Base-by-base conservation (phyloP, 1,140 invertebrate genomes). In the Andricus grossulariae region DNA sequence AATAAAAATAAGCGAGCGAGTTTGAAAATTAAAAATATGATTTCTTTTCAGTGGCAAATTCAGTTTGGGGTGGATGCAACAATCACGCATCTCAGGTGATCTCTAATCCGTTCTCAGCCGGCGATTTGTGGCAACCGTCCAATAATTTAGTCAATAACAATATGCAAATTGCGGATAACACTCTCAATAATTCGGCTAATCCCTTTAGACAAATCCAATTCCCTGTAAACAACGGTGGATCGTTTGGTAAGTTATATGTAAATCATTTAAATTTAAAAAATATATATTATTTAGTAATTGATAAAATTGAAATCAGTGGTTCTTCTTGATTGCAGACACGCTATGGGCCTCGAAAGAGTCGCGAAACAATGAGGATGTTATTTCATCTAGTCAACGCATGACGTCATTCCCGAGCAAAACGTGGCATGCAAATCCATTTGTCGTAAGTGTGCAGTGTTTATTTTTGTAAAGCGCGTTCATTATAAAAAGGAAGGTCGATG, bases 401-500 rank as follows among this genome's bases (percentile, higher is more conserved):
- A 88, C 90, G 74, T 84, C 88, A 76, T 84, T 90, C 79, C 83
- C 90, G 50, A 88, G 88, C 71, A 92, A 90, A 88, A 85, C 88
- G 21, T 92, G 90, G 90, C 90, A 89, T 74, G 90, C 89, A 73
- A 92, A 92, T 86, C 90, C 91, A 78, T 92, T 92, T 82, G 87
- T 88, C 85, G 91, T 91, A 84, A 85, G 82, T 79, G 72, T 21
- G n/a, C 76, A 79, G 71, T 75, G 70, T 74, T 50, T 78, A 60
- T 39, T 15, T 39, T 66, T 49, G 15, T 32, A 74, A 8, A 71
- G 16, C 50, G 21, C 25, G 49, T 25, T 13, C 21, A 75, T 60
- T 50, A 2, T 3, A 32, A 71, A 39, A 15, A 32, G 21, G 4
- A 11, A 45, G 8, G 39, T 45, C 10, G 39, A 10, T 10, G 39